Conservation (phyloP, 2,888 invertebrate species). For the Mythimna ferrago region DNA sequence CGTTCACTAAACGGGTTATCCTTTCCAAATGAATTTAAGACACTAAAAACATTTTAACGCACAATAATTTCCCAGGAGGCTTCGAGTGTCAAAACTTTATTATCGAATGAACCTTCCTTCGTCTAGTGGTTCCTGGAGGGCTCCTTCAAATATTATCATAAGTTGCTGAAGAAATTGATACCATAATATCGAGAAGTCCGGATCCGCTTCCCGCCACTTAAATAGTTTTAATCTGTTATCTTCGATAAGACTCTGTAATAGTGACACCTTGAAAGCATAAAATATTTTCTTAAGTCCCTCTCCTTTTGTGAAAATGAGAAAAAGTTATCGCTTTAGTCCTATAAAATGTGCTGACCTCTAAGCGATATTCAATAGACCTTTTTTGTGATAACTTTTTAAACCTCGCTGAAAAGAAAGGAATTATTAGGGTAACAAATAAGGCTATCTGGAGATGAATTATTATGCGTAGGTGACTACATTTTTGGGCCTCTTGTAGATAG, state of each 20-base stretch:
- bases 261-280: conserved; percentile 44
- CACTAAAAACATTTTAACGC: conserved; percentile 63
- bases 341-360: conserved; percentile 54
- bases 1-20: conserved; percentile 46
- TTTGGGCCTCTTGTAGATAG: conserved; percentile 30
- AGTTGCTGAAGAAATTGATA: conserved; percentile 59
- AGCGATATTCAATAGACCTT: conserved; percentile 61
- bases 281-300: conserved; percentile 48
- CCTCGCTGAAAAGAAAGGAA: conserved; percentile 59
- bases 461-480: conserved; percentile 32
- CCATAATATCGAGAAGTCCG: conserved; percentile 48
- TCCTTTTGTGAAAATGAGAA: conserved; percentile 45
- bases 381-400: conserved; percentile 61
- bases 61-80: conserved; percentile 61
- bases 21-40: conserved; percentile 56
- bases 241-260: conserved; percentile 41
- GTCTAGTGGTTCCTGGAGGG: conserved; percentile 45
- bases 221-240: conserved; percentile 61
- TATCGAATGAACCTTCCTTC: conserved; percentile 54
- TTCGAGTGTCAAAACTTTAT: conserved; percentile 60
- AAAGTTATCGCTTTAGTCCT: conserved; percentile 53
- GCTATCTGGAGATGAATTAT: conserved; percentile 55
- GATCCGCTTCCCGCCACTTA: conserved; percentile 28
- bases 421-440: conserved; percentile 62
- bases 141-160: conserved; percentile 58